Base-by-base conservation (phyloP, 1,140 invertebrate species). In the Lepidostoma basale region DNA sequence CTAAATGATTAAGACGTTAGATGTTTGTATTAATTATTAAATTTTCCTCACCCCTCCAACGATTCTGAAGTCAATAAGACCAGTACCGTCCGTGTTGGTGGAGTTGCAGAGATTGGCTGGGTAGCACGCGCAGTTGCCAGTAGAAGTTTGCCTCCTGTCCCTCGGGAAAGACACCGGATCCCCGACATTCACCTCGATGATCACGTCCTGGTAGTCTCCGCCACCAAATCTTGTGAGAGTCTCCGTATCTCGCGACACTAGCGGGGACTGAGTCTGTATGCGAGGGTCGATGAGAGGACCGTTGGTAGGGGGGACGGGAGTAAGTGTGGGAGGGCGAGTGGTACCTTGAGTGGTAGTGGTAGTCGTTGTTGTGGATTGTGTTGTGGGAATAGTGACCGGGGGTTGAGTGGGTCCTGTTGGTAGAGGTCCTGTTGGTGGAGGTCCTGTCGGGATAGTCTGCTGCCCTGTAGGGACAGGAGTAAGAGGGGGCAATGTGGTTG, bases 31-130 rank as follows among this genome's bases (percentile, higher is more conserved):
- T 8, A 8, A 8, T 6, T n/a, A 75, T n/a, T n/a, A n/a, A n/a
- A n/a, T n/a, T n/a, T n/a, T n/a, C 5, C 78, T 75, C 80, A 85
- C 87, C 56, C 76, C 83, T 67, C 84, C 87, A 2, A 88, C 87
- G 18, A 88, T 88, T 69, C 87, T 79, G 68, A 88, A 79, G 68
- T 88, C 87, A 12, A 88, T 83, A 59, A 83, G 77, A 3, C 83
- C 82, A 44, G 79, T 80, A 30, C 84, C 84, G 69, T 79, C 77
- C 18, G 74, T 77, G 26, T 69, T 73, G 26, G 62, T 58, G 18
- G 56, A 67, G 8, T 74, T 68, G 69, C 82, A 83, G n/a, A 77
- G 79, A 18, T 79, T 76, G n/a, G 77, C 44, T 4, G 77, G 52
- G 4, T 82, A 79, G 74, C 82, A 83, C 25, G 66, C 75, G 62